Evolutionary conservation across 2,113 vertebrate species (phyloP).

Genomic region (Dromaius novaehollandiae): DNA sequence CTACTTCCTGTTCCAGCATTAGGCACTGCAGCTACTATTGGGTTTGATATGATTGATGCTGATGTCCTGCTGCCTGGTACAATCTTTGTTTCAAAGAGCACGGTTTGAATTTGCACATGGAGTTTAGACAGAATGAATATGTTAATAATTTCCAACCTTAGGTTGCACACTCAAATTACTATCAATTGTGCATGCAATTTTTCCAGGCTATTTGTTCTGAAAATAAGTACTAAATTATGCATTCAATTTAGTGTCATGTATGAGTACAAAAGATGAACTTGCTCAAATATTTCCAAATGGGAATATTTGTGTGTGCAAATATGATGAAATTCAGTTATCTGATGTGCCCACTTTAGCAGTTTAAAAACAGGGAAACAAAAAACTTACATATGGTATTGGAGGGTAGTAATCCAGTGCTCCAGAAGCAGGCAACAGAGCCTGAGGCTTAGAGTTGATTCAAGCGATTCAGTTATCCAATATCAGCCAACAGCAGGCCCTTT

Average conservation of each 20-base stretch:
- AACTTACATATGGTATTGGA: not conserved
- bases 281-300: conserved; percentile 67
- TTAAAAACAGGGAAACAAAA: not conserved
- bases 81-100: conserved; percentile 45
- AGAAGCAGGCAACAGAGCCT: not conserved
- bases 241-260: conserved; percentile 52
- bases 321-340: conserved; percentile 18
- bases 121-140: conserved; percentile 64
- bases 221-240: conserved; percentile 77
- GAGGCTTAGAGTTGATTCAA: accelerated
- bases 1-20: not conserved
- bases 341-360: not conserved
- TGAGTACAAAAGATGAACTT: conserved; percentile 57
- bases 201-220: conserved; percentile 79
- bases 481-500: not conserved
- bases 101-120: conserved; percentile 67
- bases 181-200: conserved; percentile 76
- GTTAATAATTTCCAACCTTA: conserved; percentile 59
- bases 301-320: conserved; percentile 70
- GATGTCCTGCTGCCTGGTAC: not conserved
- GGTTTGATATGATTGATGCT: not conserved
- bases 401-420: not conserved
- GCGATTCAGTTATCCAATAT: not conserved
- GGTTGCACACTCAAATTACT: conserved; percentile 74
- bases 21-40: not conserved